These are phyloP conservation scores for Mellivora capensis DNA, from an alignment of 2,113 vertebrate genomes.

Conservation along the genomic window DNA sequence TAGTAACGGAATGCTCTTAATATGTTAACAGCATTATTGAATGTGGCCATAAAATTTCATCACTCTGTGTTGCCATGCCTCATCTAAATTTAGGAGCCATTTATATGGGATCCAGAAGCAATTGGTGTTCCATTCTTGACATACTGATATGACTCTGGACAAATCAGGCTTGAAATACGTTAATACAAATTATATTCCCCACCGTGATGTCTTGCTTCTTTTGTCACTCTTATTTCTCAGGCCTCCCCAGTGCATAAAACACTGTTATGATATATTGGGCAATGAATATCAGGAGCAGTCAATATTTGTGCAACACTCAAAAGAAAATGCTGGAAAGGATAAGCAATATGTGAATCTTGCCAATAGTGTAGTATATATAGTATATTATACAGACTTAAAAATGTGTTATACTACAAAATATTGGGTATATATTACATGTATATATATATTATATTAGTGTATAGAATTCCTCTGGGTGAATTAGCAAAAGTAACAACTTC, in stretches of 20 bases:
- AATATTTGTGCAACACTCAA: neutral
- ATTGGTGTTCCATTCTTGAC: neutral
- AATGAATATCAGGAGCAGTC: neutral
- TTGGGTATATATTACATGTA: neutral
- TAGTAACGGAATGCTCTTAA: neutral
- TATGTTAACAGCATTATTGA: conserved; percentile 1
- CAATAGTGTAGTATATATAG: neutral
- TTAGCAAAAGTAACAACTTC: neutral
- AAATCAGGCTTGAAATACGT: conserved; percentile 46
- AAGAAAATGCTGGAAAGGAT: neutral
- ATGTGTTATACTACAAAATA: neutral
- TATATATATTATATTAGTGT: neutral
- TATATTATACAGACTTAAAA: neutral
- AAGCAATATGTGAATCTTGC: neutral
- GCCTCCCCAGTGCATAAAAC: neutral
- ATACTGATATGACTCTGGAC: conserved; percentile 27
- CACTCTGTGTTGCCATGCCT: neutral
- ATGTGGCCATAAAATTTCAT: neutral
- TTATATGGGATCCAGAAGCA: neutral
- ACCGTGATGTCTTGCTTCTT: conserved; percentile 25
- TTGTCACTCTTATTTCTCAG: conserved; percentile 33
- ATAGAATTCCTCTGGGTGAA: neutral
- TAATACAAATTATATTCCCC: conserved; percentile 6
- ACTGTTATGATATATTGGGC: neutral
- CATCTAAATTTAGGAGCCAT: neutral